These are phyloP conservation scores for Hippocampus guttulatus DNA, from an alignment of 2,113 vertebrate genomes.

Conservation along the genomic window DNA sequence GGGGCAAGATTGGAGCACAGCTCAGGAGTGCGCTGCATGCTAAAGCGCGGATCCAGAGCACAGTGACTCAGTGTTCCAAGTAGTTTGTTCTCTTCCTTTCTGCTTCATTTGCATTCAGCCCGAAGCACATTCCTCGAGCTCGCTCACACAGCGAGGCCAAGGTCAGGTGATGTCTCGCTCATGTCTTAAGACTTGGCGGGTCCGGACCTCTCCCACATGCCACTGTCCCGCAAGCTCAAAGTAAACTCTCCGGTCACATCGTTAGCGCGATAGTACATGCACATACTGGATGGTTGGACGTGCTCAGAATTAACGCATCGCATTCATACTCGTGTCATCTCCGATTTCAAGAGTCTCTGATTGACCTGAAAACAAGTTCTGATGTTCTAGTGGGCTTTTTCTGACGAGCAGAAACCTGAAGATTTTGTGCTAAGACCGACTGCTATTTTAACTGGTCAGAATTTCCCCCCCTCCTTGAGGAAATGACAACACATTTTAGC, in stretches of 20 bases:
- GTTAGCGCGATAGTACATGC: not conserved
- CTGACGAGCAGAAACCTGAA: too few species aligned
- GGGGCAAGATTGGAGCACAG: slow-evolving; percentile 27
- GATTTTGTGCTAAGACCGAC: too few species aligned
- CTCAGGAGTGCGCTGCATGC: slow-evolving; percentile 33
- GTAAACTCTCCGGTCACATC: slow-evolving; percentile 33
- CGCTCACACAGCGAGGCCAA: slow-evolving; percentile 50
- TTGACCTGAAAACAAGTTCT: too few species aligned
- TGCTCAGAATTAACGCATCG: too few species aligned
- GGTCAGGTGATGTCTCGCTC: slow-evolving; percentile 62
- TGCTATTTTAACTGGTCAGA: too few species aligned
- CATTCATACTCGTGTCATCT: too few species aligned
- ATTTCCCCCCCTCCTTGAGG: too few species aligned
- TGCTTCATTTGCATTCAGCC: slow-evolving; percentile 58
- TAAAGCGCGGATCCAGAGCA: slow-evolving; percentile 18
- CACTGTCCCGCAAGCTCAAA: slow-evolving; percentile 19
- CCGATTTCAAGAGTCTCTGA: too few species aligned
- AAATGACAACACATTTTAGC: too few species aligned
- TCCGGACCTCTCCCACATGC: slow-evolving; percentile 34
- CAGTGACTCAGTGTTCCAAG: slow-evolving; percentile 38
- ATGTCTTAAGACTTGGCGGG: slow-evolving; percentile 50
- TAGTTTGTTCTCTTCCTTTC: slow-evolving; percentile 24
- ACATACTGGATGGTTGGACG: not conserved
- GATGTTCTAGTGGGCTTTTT: too few species aligned
- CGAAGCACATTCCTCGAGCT: slow-evolving; percentile 29